Conservation (phyloP, 2,888 invertebrate species). For the Saturnia japonica region DNA sequence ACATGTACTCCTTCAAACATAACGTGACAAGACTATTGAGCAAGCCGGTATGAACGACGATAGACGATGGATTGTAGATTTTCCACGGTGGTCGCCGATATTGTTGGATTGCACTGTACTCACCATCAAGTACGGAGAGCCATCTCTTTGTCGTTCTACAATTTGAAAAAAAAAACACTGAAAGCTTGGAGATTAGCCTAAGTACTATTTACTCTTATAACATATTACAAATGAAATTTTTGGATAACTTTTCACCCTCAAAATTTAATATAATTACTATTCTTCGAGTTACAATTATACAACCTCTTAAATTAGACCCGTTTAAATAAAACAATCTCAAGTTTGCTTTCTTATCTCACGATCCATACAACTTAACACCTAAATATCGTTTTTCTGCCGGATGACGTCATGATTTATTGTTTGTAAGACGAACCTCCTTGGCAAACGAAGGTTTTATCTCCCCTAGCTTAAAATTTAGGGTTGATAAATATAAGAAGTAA, state of each 20-base stretch:
- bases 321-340: conserved; percentile 23
- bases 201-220: background rate
- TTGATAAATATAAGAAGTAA: conserved; percentile 4
- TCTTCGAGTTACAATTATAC: conserved; percentile 17
- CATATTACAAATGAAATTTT: background rate
- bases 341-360: conserved; percentile 42
- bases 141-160: too few species aligned
- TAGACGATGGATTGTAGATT: too few species aligned
- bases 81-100: too few species aligned
- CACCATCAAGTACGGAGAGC: too few species aligned
- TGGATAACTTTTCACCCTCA: background rate
- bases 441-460: conserved; percentile 71
- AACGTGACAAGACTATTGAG: too few species aligned
- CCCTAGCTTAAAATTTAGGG: conserved; percentile 43
- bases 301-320: conserved; percentile 17
- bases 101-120: too few species aligned
- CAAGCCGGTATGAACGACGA: too few species aligned
- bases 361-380: conserved; percentile 65
- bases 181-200: background rate
- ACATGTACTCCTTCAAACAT: too few species aligned
- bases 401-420: conserved; percentile 73
- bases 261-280: conserved; percentile 4
- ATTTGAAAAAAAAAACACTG: too few species aligned
- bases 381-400: conserved; percentile 66
- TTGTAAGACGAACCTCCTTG: conserved; percentile 65